Base-by-base conservation (phyloP, 2,888 invertebrate species). In the Sabatieria punctata region DNA sequence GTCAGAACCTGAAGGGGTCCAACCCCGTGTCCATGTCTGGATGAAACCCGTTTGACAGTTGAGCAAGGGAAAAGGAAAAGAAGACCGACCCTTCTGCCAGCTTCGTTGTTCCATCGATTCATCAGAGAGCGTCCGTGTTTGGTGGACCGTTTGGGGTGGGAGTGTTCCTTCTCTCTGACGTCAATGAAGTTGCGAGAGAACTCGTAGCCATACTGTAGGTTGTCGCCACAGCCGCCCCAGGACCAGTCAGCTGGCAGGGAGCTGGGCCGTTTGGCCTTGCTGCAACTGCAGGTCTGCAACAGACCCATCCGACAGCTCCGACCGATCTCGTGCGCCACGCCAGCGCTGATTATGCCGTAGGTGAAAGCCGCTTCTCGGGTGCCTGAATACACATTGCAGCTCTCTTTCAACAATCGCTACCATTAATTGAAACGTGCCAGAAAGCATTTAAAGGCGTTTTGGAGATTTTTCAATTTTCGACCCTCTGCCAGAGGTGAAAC, bases 151-250 rank as follows among this genome's bases (percentile, higher is more conserved):
- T 82, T 74, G 61, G 82, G 82, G 64, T 78, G 79, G 61, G 79
- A 80, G 49, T 81, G 76, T 57, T 74, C 74, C 49, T 70, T 65
- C 67, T 93, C 93, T 46, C 85, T 75, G 46, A 86, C 78, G 69
- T 97, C 93, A 51, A 93, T 82, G 67, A 95, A 95, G 56, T 82
- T 82, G 68, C 84, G 82, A 1, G 89, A 81, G 68, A 93, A 93
- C 82, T 82, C 83, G 74, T 88, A 88, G 49, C 86, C 86, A 67
- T 89, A 91, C 67, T 89, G 85, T 48, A 91, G 76, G 71, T 97
- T 88, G 68, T 95, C 93, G 0, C 91, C 93, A 61, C 91, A 95
- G 23, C 95, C 95, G 26, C 89, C 89, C 95, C 95, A 95, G 41
- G 85, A 80, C 89, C 89, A 95, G 63, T 91, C 88, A 46, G 77